Conservation (phyloP, 1,140 invertebrate genomes). For the Atta texana region DNA sequence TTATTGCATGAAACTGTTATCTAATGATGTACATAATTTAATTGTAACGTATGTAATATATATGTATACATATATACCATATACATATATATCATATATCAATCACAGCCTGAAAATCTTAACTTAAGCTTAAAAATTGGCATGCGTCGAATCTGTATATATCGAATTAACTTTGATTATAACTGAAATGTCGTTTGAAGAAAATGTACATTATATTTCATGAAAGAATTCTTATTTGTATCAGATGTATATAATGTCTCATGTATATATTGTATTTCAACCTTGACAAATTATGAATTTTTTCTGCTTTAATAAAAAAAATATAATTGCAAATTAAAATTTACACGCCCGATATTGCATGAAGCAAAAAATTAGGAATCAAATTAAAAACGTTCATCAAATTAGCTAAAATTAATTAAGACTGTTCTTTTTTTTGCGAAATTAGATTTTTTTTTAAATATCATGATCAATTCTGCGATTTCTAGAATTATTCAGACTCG, state of each 20-base stretch:
- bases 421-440: background rate
- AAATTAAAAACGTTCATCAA: background rate
- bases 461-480: background rate
- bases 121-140: conserved; percentile 25
- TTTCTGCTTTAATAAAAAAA: background rate
- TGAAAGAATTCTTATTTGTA: background rate
- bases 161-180: conserved; percentile 5
- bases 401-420: background rate
- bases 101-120: background rate
- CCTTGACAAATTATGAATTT: background rate
- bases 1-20: conserved; percentile 32
- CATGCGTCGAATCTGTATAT: conserved; percentile 2
- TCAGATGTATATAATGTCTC: background rate
- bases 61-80: background rate
- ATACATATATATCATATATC: background rate
- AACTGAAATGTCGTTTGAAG: background rate
- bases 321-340: background rate
- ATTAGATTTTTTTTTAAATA: background rate
- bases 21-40: conserved; percentile 38
- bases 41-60: background rate
- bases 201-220: background rate
- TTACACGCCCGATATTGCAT: background rate
- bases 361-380: background rate
- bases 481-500: background rate
- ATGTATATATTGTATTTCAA: conserved; percentile 6